Base-by-base conservation (phyloP, 1,140 invertebrate species). In the Ceratina australensis region DNA sequence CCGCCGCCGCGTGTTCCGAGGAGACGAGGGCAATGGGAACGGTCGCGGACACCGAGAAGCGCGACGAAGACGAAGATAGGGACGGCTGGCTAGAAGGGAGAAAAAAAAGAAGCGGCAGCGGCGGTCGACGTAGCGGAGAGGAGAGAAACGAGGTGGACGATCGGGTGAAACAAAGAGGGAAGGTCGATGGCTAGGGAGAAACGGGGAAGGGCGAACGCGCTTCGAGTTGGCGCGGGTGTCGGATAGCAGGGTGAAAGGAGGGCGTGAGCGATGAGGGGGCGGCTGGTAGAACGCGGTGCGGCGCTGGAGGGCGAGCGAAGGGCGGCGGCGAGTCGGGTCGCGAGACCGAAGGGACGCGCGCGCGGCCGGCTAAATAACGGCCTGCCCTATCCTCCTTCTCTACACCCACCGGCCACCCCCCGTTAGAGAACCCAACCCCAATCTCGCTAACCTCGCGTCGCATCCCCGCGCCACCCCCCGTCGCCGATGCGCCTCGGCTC, bases 281-380 rank as follows among this genome's bases (percentile, higher is more conserved):
- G 83, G 71, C 82, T 67, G 83, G 71, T 81, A 81, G 79, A 77
- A 68, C 81, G 82, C 5, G 10, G 33, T 10, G 81, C 79, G 79
- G 81, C 69, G 79, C 84, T 75, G 68, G 82, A 83, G 79, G 81
- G 82, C 75, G 83, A 80, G 64, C 74, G 77, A 81, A 82, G 85
- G 83, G 84, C 80, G 86, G 84, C 80, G 86, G 84, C 80, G 76
- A 86, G 85, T 86, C 82, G 75, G 84, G 83, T 83, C 81, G 84
- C 78, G 81, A 80, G 84, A 42, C 33, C 79, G 84, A 82, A 85
- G 86, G 84, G 84, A 76, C 78, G 80, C 88, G 87, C 79, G 77
- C 82, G 79, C 81, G 87, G 86, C 87, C 88, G 84, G 87, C 89
- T 89, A 90, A 90, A 89, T 89, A 90, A 91, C 89, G 89, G 89